Evolutionary conservation across 2,888 invertebrate species (phyloP), one percentile per base, ranked within the genome.

Genomic region (Drosophila prostipennis): DNA sequence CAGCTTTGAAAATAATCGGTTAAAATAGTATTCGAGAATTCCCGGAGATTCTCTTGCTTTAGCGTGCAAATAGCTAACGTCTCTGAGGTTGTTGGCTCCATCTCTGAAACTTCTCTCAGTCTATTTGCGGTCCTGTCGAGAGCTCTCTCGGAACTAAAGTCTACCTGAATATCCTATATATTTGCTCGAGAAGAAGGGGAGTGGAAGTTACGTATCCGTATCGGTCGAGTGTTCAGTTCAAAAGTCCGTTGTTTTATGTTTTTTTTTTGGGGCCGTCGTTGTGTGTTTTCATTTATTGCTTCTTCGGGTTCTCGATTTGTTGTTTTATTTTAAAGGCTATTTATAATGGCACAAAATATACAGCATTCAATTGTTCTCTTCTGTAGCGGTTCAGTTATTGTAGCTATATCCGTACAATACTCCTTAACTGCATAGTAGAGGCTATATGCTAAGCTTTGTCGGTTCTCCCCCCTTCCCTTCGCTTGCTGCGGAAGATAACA

Each of bases 331-430:
- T 80, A 56, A 61, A 76, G 70, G 82, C 83, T 85, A 83, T 77
- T 79, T 65, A 55, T 84, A 84, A 84, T 84, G 87, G 84, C 84
- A 84, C 84, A 86, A 84, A 84, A 84, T 86, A 81, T 84, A 84
- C 84, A 84, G 84, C 84, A 73, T 78, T 74, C 60, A 55, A 69
- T 60, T 76, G 54, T 46, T 63, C 60, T 67, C 59, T 79, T 58
- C 63, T 65, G 45, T 49, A 37, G 48, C 67, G 64, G 34, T 58
- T 53, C 72, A 42, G 52, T 42, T 48, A 52, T 57, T 46, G 67
- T 67, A 69, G 46, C 68, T 34, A 32, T 45, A 57, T 57, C 51
- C 48, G 64, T 64, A 52, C 64, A 64, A 37, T 64, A 45, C 19
- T 58, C 58, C 58, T 70, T 70, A 70, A 58, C 57, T 67, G n/a